Percentiles rank a stretch among this genome's conserved stretches.
Conservation (phyloP, 2,888 invertebrate species). For the Parnassius mnemosyne region DNA sequence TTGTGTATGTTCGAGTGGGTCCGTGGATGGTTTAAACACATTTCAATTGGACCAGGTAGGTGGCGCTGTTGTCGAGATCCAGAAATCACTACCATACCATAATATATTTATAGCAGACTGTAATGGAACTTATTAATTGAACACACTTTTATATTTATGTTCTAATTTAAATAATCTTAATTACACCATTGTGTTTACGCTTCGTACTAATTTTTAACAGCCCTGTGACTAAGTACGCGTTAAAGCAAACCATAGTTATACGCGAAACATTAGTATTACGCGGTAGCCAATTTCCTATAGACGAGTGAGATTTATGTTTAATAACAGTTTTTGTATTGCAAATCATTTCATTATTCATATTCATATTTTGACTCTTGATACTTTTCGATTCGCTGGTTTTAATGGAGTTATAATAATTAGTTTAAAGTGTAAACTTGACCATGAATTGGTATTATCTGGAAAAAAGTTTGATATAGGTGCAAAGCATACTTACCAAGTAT, state of each 20-base stretch:
- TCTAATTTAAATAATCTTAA: conserved; percentile 12
- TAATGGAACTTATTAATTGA: no score
- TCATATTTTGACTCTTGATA: neutral
- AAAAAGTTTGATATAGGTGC: no score
- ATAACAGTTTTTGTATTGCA: neutral
- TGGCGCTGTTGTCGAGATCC: no score
- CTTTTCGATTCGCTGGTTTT: neutral
- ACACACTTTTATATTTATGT: no score
- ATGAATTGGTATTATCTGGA: no score
- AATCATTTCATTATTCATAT: neutral
- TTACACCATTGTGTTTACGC: conserved; percentile 15
- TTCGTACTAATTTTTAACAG: conserved; percentile 18
- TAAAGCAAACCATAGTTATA: conserved; percentile 2
- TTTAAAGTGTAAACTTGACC: conserved; percentile 3
- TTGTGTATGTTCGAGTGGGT: no score
- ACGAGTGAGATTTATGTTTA: neutral
- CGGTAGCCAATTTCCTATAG: conserved; percentile 5
- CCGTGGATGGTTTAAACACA: no score
- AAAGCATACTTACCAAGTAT: no score
- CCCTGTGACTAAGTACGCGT: conserved; percentile 18
- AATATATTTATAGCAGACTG: no score
- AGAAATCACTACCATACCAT: no score
- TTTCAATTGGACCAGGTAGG: no score
- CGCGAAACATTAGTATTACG: conserved; percentile 17
- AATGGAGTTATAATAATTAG: conserved; percentile 6